A percentile compares a stretch with the other conserved stretches of the same genome.
These are phyloP conservation scores for Mus spicilegus DNA, from an alignment of 2,113 vertebrate genomes.

Conservation along the genomic window DNA sequence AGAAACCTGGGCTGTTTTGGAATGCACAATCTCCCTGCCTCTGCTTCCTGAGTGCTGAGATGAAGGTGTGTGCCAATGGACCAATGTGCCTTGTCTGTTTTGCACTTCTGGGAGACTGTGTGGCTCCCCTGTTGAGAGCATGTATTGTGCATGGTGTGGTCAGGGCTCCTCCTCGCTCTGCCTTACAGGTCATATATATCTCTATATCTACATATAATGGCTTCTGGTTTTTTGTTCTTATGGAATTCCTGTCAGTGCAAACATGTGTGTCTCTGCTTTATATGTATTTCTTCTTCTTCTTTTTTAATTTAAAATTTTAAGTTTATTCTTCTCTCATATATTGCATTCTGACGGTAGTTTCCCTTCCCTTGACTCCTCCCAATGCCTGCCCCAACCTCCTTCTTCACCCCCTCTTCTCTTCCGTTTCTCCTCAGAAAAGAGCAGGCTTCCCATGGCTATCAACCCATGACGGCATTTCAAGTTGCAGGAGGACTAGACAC, in stretches of 20 bases:
- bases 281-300: not conserved
- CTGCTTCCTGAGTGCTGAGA: not conserved
- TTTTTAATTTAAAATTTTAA: not conserved
- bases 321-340: not conserved
- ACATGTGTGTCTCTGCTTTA: not conserved
- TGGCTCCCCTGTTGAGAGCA: not conserved
- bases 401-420: not conserved
- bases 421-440: not conserved
- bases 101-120: not conserved
- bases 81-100: not conserved
- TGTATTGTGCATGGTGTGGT: no score
- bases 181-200: not conserved
- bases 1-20: not conserved
- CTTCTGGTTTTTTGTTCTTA: not conserved
- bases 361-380: not conserved
- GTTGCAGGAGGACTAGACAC: not conserved
- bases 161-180: not conserved
- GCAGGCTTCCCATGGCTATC: not conserved
- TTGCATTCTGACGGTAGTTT: not conserved
- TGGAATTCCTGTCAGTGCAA: not conserved
- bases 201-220: not conserved
- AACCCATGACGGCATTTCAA: not conserved
- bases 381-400: not conserved
- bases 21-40: not conserved
- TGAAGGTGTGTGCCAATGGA: not conserved